Base-by-base conservation (phyloP, 1,140 invertebrate genomes). In the Probaryconus sp. region DNA sequence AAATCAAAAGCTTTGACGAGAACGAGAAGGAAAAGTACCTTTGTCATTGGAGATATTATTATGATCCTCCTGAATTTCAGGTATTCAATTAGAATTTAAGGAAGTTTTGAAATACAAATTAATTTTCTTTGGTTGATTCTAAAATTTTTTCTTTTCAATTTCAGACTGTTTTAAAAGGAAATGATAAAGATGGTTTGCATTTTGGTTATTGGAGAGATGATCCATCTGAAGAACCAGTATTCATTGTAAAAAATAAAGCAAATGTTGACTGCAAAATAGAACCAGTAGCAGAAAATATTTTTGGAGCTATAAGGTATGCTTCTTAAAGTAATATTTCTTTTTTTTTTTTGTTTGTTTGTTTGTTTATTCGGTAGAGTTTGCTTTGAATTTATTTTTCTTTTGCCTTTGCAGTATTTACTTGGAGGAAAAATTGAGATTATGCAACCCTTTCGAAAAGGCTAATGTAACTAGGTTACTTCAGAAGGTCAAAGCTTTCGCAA, bases 1-100 rank as follows among this genome's bases (percentile, higher is more conserved):
- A 91, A 77, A 89, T 94, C 60, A 90, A 89, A 69, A 81, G 84
- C 16, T 79, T 88, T 31, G 87, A 90, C 78, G 80, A 90, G 43
- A 83, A 89, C 21, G 80, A 92, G 76, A 88, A 90, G 43, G 89
- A 91, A n/a, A 86, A 92, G 53, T 91, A 92, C 83, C 83, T 97
- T 68, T 84, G 91, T 24, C 95, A 98, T 82, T 97, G 95, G 93
- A 90, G 97, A 78, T 97, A 94, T 88, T 98, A 92, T 85, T 97
- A 95, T 88, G 97, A 98, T 90, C 95, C 95, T 31, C 96, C 97
- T 24, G 96, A 98, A 88, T 96, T 98, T 86, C 94, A 94, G 88
- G 92, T 93, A 89, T n/a, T n/a, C n/a, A n/a, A n/a, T n/a, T n/a
- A 83, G 58, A 64, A 53, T 47, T 21, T 24, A 53, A 71, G 42